A percentile compares a stretch with the other conserved stretches of the same genome.
Evolutionary conservation across 2,797 vertebrate genomes (phyloP).

Genomic region (Phaenicophaeus curvirostris): DNA sequence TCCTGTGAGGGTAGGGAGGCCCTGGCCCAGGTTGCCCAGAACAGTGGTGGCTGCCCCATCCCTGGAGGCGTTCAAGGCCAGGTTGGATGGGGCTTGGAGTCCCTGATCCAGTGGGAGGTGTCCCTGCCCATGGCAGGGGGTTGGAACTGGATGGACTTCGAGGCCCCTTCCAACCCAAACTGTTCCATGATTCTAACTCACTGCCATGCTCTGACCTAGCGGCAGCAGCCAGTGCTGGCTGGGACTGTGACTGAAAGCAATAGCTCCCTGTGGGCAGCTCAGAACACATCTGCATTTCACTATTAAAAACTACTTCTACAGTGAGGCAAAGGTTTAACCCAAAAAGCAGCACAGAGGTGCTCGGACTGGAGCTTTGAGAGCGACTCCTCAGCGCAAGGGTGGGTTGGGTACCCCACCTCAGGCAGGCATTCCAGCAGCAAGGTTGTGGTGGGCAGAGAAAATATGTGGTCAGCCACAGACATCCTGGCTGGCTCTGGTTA

Average conservation of each 20-base stretch:
- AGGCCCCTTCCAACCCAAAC: too few species aligned
- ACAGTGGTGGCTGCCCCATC: too few species aligned
- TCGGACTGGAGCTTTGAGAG: background rate
- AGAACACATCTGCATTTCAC: background rate
- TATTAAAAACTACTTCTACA: background rate
- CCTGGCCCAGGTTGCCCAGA: too few species aligned
- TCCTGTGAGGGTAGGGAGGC: too few species aligned
- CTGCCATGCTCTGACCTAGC: background rate
- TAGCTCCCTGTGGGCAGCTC: too few species aligned
- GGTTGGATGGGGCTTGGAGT: too few species aligned
- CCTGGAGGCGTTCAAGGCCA: too few species aligned
- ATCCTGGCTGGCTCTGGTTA: background rate
- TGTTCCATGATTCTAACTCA: too few species aligned
- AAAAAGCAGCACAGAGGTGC: background rate
- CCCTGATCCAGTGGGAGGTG: too few species aligned
- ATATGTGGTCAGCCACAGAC: accelerated
- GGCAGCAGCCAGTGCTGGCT: background rate
- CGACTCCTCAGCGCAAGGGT: accelerated
- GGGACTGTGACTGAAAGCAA: too few species aligned
- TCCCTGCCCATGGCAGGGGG: too few species aligned
- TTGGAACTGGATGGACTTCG: too few species aligned
- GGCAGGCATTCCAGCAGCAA: background rate
- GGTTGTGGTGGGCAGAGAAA: background rate
- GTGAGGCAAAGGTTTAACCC: background rate
- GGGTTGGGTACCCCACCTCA: background rate